phyloP scores from a whole-genome alignment of 2,888 invertebrate genomes.

The Choreutis nemorana region DNA sequence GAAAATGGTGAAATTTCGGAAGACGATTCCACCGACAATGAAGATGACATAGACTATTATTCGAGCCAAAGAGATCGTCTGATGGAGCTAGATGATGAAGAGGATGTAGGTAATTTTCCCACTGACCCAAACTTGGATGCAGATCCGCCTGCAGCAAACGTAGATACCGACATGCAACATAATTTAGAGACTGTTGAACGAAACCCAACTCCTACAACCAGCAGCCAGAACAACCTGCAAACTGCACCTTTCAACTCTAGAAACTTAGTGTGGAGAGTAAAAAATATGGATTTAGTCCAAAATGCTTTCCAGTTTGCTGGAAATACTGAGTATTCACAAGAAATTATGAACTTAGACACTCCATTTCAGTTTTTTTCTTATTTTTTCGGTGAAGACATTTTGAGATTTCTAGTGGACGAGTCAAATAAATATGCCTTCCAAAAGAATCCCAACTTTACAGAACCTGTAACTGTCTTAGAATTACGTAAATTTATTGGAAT shows the following conservation, averaged over 20 bases:
- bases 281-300: conserved; percentile 21
- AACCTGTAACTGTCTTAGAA: conserved; percentile 18
- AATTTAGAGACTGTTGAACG: conserved; percentile 20
- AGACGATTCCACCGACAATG: conserved; percentile 19
- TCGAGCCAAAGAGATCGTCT: conserved; percentile 20
- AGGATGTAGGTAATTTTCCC: conserved; percentile 19
- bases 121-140: conserved; percentile 17
- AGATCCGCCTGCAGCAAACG: conserved; percentile 15
- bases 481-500: conserved; percentile 20
- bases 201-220: conserved; percentile 17
- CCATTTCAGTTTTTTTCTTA: conserved; percentile 22
- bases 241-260: conserved; percentile 20
- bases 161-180: conserved; percentile 18
- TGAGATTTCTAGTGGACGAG: conserved; percentile 16
- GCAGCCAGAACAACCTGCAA: conserved; percentile 20
- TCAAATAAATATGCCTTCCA: conserved; percentile 17
- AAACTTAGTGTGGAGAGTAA: conserved; percentile 22
- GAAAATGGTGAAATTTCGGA: conserved; percentile 21
- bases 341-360: conserved; percentile 19
- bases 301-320: conserved; percentile 18
- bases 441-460: conserved; percentile 20
- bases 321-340: conserved; percentile 19
- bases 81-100: conserved; percentile 20
- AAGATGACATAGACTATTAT: conserved; percentile 21
- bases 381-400: conserved; percentile 19